These are phyloP conservation scores for Athene noctua DNA, from an alignment of 2,113 vertebrate species.

Conservation along the genomic window DNA sequence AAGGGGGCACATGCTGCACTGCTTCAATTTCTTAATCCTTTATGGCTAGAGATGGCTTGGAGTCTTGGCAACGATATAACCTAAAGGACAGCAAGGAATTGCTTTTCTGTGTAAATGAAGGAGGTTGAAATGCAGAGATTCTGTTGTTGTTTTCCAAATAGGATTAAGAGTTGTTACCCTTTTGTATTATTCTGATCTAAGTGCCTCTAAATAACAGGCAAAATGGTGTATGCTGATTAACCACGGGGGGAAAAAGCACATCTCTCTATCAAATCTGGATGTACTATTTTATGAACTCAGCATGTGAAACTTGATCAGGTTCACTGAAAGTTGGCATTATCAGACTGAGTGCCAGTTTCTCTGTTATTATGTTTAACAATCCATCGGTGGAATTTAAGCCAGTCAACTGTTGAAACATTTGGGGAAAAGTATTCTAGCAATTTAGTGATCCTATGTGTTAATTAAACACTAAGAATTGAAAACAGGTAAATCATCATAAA, in stretches of 20 bases:
- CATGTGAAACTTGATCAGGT: neutral
- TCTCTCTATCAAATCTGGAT: neutral
- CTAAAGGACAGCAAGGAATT: neutral
- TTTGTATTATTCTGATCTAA: neutral
- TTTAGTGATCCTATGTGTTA: neutral
- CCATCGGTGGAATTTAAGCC: neutral
- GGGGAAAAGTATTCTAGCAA: neutral
- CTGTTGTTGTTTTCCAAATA: neutral
- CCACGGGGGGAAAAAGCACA: too few species aligned
- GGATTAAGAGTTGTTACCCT: neutral
- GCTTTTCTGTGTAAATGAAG: neutral
- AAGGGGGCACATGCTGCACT: neutral
- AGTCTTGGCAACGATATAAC: neutral
- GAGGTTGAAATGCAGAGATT: neutral
- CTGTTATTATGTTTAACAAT: neutral
- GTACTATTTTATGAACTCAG: too few species aligned
- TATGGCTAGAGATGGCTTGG: neutral
- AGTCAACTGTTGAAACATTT: neutral
- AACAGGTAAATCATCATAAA: conserved; percentile 9
- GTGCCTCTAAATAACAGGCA: neutral
- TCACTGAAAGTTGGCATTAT: neutral
- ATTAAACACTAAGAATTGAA: conserved; percentile 33
- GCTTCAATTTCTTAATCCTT: neutral
- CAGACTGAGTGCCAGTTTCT: neutral
- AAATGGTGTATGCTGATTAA: neutral